These are phyloP conservation scores for Tenualosa ilisha DNA, from an alignment of 2,797 vertebrate genomes.

Conservation along the genomic window DNA sequence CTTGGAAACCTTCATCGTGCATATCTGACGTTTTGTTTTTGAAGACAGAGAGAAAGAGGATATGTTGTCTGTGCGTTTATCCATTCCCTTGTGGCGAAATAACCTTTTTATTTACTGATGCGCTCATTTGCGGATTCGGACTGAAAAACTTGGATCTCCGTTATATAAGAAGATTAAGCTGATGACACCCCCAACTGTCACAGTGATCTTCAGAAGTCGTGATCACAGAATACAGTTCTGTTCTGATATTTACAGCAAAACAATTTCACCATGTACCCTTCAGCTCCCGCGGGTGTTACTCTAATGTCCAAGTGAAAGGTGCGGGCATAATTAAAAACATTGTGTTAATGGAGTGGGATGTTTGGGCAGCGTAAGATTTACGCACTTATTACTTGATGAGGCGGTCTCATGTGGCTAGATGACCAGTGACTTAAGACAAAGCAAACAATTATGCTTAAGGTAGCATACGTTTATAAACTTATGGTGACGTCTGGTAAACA, in stretches of 20 bases:
- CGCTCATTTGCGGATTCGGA: constrained; percentile 21
- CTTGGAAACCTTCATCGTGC: background rate
- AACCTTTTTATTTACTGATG: constrained; percentile 26
- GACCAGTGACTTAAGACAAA: background rate
- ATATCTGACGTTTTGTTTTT: constrained; percentile 10
- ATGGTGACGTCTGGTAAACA: background rate
- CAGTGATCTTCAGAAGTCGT: background rate
- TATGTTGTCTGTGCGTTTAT: too few relatives aligned
- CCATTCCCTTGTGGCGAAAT: background rate
- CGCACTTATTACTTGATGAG: background rate
- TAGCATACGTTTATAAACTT: background rate
- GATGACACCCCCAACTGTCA: background rate
- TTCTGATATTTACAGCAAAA: background rate
- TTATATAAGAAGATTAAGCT: constrained; percentile 27
- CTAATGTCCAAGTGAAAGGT: background rate
- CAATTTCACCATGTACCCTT: background rate
- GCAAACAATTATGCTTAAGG: background rate
- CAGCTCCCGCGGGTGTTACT: background rate
- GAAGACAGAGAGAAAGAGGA: background rate
- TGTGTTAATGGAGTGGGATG: background rate
- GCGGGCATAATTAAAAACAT: background rate
- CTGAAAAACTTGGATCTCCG: constrained; percentile 16
- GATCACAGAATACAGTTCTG: background rate
- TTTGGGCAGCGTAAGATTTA: background rate
- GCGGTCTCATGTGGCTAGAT: background rate